These are phyloP conservation scores for Isaurus tuberculatus DNA, from an alignment of 92 coral and sea anemone genomes.

Conservation along the genomic window DNA sequence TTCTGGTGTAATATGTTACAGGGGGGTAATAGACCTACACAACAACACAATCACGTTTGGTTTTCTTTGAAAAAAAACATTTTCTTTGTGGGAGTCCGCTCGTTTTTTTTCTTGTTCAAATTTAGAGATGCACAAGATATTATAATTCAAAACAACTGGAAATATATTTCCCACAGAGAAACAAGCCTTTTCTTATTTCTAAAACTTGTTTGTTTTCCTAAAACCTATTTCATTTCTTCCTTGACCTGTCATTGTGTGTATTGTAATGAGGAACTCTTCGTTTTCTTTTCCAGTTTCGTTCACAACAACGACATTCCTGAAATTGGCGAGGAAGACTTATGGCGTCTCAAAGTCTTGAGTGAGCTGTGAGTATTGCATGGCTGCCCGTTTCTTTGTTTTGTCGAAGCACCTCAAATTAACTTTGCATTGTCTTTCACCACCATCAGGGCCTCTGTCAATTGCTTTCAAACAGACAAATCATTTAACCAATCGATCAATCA, in stretches of 20 bases:
- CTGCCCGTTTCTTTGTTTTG: background rate
- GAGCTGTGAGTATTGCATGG: constrained; percentile 75
- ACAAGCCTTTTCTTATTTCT: too few species aligned
- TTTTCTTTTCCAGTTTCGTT: constrained; percentile 58
- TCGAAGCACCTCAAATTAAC: background rate
- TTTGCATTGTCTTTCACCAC: background rate
- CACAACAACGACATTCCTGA: constrained; percentile 69
- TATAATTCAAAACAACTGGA: too few species aligned
- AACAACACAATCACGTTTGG: too few species aligned
- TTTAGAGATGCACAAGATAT: too few species aligned
- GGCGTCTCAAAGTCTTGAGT: constrained; percentile 63
- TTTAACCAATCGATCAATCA: too few species aligned
- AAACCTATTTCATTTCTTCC: background rate
- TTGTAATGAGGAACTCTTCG: background rate
- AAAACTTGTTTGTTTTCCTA: background rate
- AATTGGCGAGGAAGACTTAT: constrained; percentile 77
- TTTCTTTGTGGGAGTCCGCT: too few species aligned
- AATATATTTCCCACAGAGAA: too few species aligned
- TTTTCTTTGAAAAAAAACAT: too few species aligned
- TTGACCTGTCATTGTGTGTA: background rate
- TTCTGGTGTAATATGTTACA: too few species aligned
- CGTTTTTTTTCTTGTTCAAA: too few species aligned
- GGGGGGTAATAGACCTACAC: too few species aligned
- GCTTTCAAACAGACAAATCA: too few species aligned
- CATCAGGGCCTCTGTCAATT: background rate